phyloP scores from a whole-genome alignment of 1,140 invertebrate species.

The Apocrypta bakeri region DNA sequence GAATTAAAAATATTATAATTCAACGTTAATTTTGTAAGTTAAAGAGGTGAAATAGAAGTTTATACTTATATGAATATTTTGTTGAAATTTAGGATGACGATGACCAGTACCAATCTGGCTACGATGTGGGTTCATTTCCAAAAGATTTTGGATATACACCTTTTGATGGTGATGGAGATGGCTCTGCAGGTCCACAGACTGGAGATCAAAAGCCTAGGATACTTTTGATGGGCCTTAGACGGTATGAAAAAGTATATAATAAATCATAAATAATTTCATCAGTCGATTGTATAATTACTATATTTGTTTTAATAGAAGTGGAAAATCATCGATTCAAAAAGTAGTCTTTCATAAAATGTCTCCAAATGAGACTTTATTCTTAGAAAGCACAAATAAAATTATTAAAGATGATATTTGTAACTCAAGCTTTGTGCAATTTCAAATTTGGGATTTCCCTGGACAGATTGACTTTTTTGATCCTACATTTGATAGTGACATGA shows the following conservation, averaged over 20 bases:
- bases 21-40: too few species aligned
- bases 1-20: too few species aligned
- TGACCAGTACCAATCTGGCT: conserved; percentile 73
- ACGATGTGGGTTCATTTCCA: conserved; percentile 88
- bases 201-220: conserved; percentile 92
- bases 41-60: too few species aligned
- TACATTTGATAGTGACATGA: conserved; percentile 95
- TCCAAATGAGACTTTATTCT: conserved; percentile 99
- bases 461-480: conserved; percentile 99
- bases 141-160: conserved; percentile 94
- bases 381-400: conserved; percentile 99
- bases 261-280: conserved; percentile 12
- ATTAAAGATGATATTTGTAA: conserved; percentile 98
- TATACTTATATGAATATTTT: neutral
- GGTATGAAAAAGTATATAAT: conserved; percentile 74
- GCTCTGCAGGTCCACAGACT: conserved; percentile 76
- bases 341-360: conserved; percentile 99
- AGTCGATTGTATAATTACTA: conserved; percentile 11
- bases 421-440: conserved; percentile 99
- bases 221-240: conserved; percentile 94
- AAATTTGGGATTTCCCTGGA: conserved; percentile 99
- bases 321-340: conserved; percentile 99
- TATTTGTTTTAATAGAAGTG: conserved; percentile 82
- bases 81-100: conserved; percentile 67
- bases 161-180: conserved; percentile 85